These are phyloP conservation scores for Macrochelys suwanniensis DNA, from an alignment of 2,797 vertebrate genomes.

Conservation along the genomic window DNA sequence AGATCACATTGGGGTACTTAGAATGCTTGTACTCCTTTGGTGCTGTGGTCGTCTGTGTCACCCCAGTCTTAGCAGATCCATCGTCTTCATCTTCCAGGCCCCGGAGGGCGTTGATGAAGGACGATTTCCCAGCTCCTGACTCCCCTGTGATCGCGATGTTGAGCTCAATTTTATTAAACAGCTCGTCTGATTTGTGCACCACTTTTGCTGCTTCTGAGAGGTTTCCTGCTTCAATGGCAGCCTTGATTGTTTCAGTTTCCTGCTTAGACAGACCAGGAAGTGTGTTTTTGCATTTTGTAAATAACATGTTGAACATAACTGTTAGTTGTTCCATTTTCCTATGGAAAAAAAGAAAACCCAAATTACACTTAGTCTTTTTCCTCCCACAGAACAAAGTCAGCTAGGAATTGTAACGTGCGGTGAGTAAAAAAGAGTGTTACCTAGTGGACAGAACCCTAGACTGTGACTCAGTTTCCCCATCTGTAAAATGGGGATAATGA, in stretches of 20 bases:
- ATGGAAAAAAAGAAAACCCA: no score
- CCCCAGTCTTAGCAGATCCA: not conserved
- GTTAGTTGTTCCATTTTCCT: not conserved
- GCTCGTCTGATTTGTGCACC: not conserved
- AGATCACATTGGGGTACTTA: slow-evolving; percentile 11
- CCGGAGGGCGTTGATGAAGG: not conserved
- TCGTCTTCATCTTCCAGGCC: not conserved
- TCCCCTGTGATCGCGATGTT: not conserved
- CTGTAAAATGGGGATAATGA: not conserved
- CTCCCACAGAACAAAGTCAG: not conserved
- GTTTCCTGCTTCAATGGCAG: not conserved
- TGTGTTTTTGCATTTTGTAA: not conserved
- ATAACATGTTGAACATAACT: not conserved
- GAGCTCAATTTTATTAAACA: not conserved
- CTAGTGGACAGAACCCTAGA: not conserved
- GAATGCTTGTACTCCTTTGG: slow-evolving; percentile 37
- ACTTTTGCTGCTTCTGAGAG: not conserved
- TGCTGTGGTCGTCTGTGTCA: not conserved
- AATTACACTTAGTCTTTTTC: not conserved
- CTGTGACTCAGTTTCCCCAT: not conserved
- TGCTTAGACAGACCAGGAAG: not conserved
- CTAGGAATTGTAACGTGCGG: not conserved
- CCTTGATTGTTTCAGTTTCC: not conserved
- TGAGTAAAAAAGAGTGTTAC: not conserved
- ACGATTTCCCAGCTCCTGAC: not conserved